A percentile compares a stretch with the other conserved stretches of the same genome.
phyloP scores from a whole-genome alignment of 2,113 vertebrate species.

The Ibidorhyncha struthersii region DNA sequence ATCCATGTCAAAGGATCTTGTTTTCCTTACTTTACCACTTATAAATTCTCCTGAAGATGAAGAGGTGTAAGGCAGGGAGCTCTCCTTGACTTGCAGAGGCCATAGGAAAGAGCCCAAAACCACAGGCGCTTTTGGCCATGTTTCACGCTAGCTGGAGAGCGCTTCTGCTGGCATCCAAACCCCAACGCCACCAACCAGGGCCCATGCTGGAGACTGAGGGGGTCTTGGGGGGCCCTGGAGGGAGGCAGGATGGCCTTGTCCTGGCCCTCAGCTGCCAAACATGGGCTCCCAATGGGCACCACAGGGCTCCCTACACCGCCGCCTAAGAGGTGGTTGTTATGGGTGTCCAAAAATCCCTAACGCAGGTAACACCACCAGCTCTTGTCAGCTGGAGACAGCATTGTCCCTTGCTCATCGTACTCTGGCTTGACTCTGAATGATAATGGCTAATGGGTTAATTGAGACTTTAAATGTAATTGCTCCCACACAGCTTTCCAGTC shows the following conservation, averaged over 20 bases:
- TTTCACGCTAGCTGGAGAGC: not conserved
- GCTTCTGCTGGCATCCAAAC: not conserved
- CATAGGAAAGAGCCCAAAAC: not conserved
- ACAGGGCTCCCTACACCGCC: rapidly evolving
- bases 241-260: not conserved
- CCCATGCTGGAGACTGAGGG: not conserved
- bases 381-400: not conserved
- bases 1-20: not conserved
- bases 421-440: not conserved
- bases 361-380: not conserved
- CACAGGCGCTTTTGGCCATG: not conserved
- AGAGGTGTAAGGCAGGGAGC: not conserved
- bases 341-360: not conserved
- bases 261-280: not conserved
- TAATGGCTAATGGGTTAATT: constrained; percentile 23
- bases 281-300: rapidly evolving
- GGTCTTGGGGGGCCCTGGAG: rapidly evolving
- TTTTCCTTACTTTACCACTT: not conserved
- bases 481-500: not conserved
- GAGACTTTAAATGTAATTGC: constrained; percentile 22
- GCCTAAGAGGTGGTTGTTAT: not conserved
- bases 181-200: not conserved
- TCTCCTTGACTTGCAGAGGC: not conserved
- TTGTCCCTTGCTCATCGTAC: not conserved
- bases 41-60: not conserved